Conservation (phyloP, 2,797 vertebrate genomes). For the Lepilemur septentrionalis region DNA sequence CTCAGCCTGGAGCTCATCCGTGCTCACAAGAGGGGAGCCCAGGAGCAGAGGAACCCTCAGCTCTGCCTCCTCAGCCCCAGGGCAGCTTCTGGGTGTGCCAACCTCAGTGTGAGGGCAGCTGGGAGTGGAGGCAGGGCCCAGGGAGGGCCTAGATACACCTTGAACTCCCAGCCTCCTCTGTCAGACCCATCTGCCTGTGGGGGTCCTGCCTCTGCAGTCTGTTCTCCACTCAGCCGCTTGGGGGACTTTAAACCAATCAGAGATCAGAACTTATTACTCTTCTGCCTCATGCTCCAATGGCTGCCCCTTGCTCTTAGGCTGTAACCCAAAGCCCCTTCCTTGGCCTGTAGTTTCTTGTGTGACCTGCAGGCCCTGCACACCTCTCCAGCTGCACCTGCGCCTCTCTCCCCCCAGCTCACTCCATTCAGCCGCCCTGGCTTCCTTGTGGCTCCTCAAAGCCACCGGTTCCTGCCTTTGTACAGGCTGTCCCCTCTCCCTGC, state of each 20-base stretch:
- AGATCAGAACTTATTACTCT: neutral
- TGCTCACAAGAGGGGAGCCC: neutral
- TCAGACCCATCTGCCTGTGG: neutral
- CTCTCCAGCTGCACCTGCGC: neutral
- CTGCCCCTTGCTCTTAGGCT: neutral
- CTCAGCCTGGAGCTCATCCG: neutral
- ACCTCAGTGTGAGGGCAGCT: neutral
- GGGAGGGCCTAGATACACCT: neutral
- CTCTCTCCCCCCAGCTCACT: too few relatives aligned
- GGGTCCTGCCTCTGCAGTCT: neutral
- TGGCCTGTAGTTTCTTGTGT: neutral
- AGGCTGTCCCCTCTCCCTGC: neutral
- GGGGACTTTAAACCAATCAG: neutral
- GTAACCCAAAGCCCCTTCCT: neutral
- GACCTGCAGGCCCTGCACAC: neutral
- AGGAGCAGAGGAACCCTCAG: neutral
- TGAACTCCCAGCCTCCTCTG: neutral
- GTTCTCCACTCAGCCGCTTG: neutral
- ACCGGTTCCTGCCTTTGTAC: neutral
- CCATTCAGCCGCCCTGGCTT: neutral
- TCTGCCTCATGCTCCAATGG: neutral
- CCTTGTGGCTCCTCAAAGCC: neutral
- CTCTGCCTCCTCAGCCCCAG: neutral
- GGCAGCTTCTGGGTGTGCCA: neutral
- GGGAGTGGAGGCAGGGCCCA: neutral